Evolutionary conservation across 2,888 invertebrate species (phyloP).

Genomic region (Timema cristinae): DNA sequence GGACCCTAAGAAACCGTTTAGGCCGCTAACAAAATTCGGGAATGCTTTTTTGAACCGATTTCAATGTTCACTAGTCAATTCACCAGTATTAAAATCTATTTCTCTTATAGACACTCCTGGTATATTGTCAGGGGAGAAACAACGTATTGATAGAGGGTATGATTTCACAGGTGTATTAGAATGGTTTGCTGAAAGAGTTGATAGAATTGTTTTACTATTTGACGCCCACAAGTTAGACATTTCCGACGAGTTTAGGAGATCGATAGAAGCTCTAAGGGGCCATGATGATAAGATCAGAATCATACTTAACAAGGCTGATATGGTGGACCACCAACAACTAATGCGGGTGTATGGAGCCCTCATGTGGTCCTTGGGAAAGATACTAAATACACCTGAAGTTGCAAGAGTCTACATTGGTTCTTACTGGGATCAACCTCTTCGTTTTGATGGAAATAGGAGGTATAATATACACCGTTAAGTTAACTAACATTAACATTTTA

Average conservation of each 20-base stretch:
- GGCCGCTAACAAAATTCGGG: conserved; percentile 55
- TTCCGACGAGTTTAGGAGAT: conserved; percentile 61
- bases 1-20: conserved; percentile 57
- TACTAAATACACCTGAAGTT: conserved; percentile 62
- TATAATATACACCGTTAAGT: conserved; percentile 23
- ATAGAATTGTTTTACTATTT: conserved; percentile 60
- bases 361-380: conserved; percentile 67
- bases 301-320: conserved; percentile 63
- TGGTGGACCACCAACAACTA: conserved; percentile 62
- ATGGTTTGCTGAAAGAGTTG: conserved; percentile 65
- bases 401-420: conserved; percentile 64
- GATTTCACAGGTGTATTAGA: conserved; percentile 62
- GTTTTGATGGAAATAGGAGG: conserved; percentile 56
- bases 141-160: conserved; percentile 60
- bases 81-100: conserved; percentile 56
- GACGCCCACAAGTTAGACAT: conserved; percentile 67
- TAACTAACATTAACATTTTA: too few species aligned
- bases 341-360: conserved; percentile 64
- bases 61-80: conserved; percentile 56
- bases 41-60: conserved; percentile 61
- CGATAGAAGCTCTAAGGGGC: conserved; percentile 57
- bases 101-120: conserved; percentile 62
- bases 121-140: conserved; percentile 57
- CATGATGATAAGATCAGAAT: conserved; percentile 61
- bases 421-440: conserved; percentile 62